These are phyloP conservation scores for Cerceris ruficornis DNA, from an alignment of 2,888 invertebrate genomes.

Conservation along the genomic window DNA sequence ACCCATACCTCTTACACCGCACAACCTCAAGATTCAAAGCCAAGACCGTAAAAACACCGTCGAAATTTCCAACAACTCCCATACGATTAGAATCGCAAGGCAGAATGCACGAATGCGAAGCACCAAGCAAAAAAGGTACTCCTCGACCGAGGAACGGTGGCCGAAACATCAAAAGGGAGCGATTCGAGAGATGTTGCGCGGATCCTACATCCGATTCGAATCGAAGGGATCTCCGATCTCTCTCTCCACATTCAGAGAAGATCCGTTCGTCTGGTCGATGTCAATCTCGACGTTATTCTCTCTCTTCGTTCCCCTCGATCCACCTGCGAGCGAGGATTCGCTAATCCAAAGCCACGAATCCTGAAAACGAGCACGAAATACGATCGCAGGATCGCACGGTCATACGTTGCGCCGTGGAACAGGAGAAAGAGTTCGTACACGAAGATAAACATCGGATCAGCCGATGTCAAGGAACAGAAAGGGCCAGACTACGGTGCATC, in stretches of 20 bases:
- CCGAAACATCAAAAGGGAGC: conserved; percentile 51
- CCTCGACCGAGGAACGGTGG: conserved; percentile 4
- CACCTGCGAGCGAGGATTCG: not conserved
- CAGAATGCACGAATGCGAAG: not conserved
- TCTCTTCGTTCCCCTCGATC: not conserved
- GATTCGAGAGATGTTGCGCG: conserved; percentile 50
- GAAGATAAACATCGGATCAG: conserved; percentile 67
- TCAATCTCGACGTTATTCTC: conserved; percentile 39
- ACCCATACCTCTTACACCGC: too few species aligned
- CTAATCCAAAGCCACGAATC: conserved; percentile 40
- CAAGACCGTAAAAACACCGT: not conserved
- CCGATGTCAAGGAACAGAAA: conserved; percentile 56
- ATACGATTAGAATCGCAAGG: conserved; percentile 33
- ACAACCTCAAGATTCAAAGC: conserved; percentile 7
- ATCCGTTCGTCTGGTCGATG: conserved; percentile 28
- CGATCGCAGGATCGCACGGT: conserved; percentile 53
- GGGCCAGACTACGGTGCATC: conserved; percentile 40
- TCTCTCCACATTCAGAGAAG: conserved; percentile 24
- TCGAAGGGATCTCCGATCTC: conserved; percentile 33
- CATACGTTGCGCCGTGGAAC: conserved; percentile 41
- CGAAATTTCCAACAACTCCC: not conserved
- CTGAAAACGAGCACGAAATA: conserved; percentile 55
- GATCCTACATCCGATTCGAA: conserved; percentile 51
- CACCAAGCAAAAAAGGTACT: conserved; percentile 8
- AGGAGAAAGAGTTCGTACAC: conserved; percentile 54